Conservation (phyloP, 2,888 invertebrate species). For the Melanargia galathea region DNA sequence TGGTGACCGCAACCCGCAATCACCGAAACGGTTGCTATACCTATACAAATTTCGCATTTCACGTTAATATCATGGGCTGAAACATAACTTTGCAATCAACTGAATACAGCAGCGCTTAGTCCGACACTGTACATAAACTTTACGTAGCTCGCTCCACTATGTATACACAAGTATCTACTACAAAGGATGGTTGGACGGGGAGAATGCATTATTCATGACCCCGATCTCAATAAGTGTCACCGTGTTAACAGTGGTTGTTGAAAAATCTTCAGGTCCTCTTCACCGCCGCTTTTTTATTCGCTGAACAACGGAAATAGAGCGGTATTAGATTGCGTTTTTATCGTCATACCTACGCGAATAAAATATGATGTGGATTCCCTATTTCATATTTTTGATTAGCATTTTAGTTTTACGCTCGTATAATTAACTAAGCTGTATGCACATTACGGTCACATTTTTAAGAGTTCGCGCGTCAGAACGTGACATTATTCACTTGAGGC, state of each 20-base stretch:
- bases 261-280: slow-evolving; percentile 50
- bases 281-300: slow-evolving; percentile 36
- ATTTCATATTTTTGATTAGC: background rate
- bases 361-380: background rate
- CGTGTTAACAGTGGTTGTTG: slow-evolving; percentile 55
- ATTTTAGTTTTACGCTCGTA: no score
- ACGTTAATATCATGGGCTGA: background rate
- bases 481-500: no score
- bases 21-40: background rate
- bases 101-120: slow-evolving; percentile 10
- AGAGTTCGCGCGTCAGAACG: no score
- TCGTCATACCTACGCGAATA: background rate
- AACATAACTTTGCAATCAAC: slow-evolving; percentile 21
- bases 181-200: slow-evolving; percentile 28
- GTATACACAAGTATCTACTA: slow-evolving; percentile 8
- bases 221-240: slow-evolving; percentile 63
- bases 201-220: slow-evolving; percentile 61
- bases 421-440: no score
- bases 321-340: slow-evolving; percentile 24
- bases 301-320: slow-evolving; percentile 34
- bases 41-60: slow-evolving; percentile 1
- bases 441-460: no score
- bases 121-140: background rate
- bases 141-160: background rate
- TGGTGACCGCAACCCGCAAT: background rate